Conservation (phyloP, 2,113 vertebrate genomes). For the Prunella himalayana region DNA sequence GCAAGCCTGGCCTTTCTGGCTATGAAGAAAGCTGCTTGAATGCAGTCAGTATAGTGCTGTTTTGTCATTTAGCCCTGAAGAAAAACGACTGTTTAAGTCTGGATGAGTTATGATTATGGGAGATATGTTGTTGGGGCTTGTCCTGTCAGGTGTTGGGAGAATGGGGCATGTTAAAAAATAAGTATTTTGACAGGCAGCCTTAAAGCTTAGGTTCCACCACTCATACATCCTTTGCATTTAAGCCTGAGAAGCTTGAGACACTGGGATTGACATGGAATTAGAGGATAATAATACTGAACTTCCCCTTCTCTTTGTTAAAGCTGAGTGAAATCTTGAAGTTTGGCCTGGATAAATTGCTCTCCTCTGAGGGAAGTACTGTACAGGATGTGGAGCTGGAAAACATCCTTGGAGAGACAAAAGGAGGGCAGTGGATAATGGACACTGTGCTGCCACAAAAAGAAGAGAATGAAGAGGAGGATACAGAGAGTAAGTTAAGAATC, state of each 20-base stretch:
- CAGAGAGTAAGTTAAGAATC: slow-evolving; percentile 59
- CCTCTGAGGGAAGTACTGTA: slow-evolving; percentile 81
- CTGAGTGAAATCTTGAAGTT: slow-evolving; percentile 91
- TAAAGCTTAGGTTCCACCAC: background rate
- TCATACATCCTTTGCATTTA: background rate
- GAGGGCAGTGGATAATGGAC: slow-evolving; percentile 78
- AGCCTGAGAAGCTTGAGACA: background rate
- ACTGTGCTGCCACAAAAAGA: slow-evolving; percentile 9
- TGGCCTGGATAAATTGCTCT: slow-evolving; percentile 87
- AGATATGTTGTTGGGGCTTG: background rate
- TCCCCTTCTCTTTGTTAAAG: slow-evolving; percentile 64
- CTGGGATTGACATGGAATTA: background rate
- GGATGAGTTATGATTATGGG: background rate
- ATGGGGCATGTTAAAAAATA: background rate
- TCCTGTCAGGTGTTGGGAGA: background rate
- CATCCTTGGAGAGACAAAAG: slow-evolving; percentile 81
- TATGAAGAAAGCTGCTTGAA: background rate
- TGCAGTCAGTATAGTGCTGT: background rate
- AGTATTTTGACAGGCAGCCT: background rate
- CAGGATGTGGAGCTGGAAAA: slow-evolving; percentile 79
- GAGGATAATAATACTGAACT: background rate
- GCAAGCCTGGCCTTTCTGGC: background rate
- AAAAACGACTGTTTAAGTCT: background rate
- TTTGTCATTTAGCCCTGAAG: background rate
- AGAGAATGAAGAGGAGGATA: slow-evolving; percentile 46